Evolutionary conservation across 1,140 invertebrate species (phyloP).

Genomic region (Watersipora subatra): DNA sequence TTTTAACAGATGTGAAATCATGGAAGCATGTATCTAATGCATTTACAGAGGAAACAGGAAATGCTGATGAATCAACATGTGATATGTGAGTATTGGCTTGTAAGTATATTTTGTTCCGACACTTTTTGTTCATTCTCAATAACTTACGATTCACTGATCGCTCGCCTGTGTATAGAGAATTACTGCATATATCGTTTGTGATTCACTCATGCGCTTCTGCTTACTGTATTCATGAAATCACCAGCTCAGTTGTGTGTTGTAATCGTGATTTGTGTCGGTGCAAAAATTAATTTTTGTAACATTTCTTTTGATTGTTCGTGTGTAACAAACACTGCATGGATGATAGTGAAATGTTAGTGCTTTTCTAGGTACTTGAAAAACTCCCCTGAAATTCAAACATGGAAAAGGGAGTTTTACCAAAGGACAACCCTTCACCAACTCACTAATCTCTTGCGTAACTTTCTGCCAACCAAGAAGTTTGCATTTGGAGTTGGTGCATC

Average conservation of each 20-base stretch:
- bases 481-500: not conserved
- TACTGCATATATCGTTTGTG: too few species aligned
- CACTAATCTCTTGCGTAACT: conserved; percentile 20
- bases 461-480: conserved; percentile 25
- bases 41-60: not conserved
- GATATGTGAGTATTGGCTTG: too few species aligned
- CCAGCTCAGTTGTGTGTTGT: too few species aligned
- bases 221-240: too few species aligned
- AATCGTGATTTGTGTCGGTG: too few species aligned
- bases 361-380: conserved; percentile 26
- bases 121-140: too few species aligned
- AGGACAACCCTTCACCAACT: conserved; percentile 23
- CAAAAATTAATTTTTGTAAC: not conserved
- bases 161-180: too few species aligned
- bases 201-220: too few species aligned
- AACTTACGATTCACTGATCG: too few species aligned
- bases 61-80: not conserved
- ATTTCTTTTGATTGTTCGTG: not conserved
- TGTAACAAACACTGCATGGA: not conserved
- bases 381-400: conserved; percentile 21
- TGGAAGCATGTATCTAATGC: not conserved
- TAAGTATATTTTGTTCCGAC: too few species aligned
- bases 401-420: conserved; percentile 15
- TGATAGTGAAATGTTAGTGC: conserved; percentile 2
- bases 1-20: not conserved